These are phyloP conservation scores for Blastobasis lacticolella DNA, from an alignment of 2,888 invertebrate species.

Conservation along the genomic window DNA sequence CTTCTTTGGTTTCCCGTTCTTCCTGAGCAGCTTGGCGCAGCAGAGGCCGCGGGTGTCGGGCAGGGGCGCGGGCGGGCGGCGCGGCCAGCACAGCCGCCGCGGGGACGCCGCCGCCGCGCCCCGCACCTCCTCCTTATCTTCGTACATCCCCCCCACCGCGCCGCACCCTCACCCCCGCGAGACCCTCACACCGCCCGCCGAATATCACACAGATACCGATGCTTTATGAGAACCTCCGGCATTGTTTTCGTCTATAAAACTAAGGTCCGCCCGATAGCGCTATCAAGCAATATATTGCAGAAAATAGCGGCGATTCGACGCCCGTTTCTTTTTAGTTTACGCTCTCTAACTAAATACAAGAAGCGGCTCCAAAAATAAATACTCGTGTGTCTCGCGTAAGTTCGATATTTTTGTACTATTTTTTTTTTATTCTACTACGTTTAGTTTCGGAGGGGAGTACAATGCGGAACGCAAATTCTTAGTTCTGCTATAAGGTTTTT, in stretches of 20 bases:
- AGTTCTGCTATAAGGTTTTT: slow-evolving; percentile 36
- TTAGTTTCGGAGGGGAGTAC: no score
- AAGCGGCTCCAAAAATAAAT: slow-evolving; percentile 25
- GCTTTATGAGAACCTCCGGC: slow-evolving; percentile 62
- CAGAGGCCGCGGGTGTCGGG: slow-evolving; percentile 86
- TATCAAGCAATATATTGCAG: slow-evolving; percentile 52
- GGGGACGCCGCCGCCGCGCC: slow-evolving; percentile 51
- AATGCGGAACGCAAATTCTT: slow-evolving; percentile 15
- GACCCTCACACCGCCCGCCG: slow-evolving; percentile 39
- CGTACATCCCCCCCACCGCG: slow-evolving; percentile 46
- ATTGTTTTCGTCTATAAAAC: slow-evolving; percentile 61
- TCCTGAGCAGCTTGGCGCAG: slow-evolving; percentile 85
- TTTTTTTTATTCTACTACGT: no score
- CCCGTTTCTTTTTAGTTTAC: slow-evolving; percentile 22
- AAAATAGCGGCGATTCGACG: slow-evolving; percentile 40
- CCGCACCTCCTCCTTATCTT: slow-evolving; percentile 64
- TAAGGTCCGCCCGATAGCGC: slow-evolving; percentile 43
- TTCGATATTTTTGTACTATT: slow-evolving; percentile 63
- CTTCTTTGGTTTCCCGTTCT: slow-evolving; percentile 89
- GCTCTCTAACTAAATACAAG: slow-evolving; percentile 19
- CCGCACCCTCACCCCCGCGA: slow-evolving; percentile 25
- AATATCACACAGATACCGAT: slow-evolving; percentile 62
- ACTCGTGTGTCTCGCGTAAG: slow-evolving; percentile 35
- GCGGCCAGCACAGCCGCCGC: slow-evolving; percentile 56
- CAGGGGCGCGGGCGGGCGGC: slow-evolving; percentile 63